Conservation (phyloP, 2,888 invertebrate species). For the Cerceris rybyensis region DNA sequence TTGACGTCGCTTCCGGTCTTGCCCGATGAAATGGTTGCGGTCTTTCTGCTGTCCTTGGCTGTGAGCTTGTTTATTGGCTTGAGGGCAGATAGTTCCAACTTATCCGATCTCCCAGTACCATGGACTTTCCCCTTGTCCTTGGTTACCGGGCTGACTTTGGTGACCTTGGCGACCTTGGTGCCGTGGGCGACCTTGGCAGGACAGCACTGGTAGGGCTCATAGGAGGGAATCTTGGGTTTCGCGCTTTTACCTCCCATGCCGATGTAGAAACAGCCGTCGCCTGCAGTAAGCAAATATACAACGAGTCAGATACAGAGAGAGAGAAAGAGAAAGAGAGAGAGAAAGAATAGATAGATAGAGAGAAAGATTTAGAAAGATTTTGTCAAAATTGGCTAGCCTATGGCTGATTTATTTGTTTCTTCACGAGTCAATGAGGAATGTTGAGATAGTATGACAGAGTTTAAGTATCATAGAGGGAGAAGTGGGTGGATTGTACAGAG, state of each 20-base stretch:
- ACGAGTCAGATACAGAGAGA: conserved; percentile 76
- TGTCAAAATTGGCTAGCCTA: conserved; percentile 66
- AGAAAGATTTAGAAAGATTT: conserved; percentile 42
- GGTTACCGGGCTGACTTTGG: conserved; percentile 85
- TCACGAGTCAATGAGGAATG: conserved; percentile 61
- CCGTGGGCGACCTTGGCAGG: conserved; percentile 91
- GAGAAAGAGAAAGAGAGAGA: conserved; percentile 28
- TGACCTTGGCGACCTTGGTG: conserved; percentile 91
- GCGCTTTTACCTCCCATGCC: conserved; percentile 94
- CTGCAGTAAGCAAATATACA: conserved; percentile 95
- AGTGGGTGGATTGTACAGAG: not conserved
- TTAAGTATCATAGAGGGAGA: conserved; percentile 1
- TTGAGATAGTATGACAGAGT: conserved; percentile 8
- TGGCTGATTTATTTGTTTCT: conserved; percentile 49
- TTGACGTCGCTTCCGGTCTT: conserved; percentile 71
- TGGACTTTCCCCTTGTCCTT: conserved; percentile 66
- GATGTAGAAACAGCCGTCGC: conserved; percentile 98
- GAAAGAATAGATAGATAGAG: conserved; percentile 20
- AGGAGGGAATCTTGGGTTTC: conserved; percentile 88
- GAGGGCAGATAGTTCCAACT: conserved; percentile 69
- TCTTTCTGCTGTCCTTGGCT: conserved; percentile 81
- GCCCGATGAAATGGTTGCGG: conserved; percentile 68
- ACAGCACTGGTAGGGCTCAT: conserved; percentile 96
- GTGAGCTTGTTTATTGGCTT: conserved; percentile 81
- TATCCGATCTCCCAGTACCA: conserved; percentile 58